phyloP scores from a whole-genome alignment of 1,140 invertebrate species.

The Drosophila nasuta region DNA sequence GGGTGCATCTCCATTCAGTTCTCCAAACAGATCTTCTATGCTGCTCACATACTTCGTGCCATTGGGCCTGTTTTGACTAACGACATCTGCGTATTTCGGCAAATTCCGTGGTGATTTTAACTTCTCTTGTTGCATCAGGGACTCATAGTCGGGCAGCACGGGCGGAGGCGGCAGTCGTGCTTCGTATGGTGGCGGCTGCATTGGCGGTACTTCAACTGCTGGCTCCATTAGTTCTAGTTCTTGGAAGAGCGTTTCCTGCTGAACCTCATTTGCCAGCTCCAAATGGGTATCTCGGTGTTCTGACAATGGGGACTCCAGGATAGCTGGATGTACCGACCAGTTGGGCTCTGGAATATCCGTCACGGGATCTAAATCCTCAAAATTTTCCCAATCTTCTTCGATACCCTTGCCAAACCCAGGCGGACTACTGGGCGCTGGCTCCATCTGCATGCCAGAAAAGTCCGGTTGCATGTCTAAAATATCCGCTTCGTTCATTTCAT shows the following conservation, averaged over 20 bases:
- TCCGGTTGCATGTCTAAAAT: constrained; percentile 62
- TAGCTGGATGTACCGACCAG: constrained; percentile 52
- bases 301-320: constrained; percentile 21
- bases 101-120: constrained; percentile 32
- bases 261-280: constrained; percentile 34
- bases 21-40: constrained; percentile 69
- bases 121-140: constrained; percentile 64
- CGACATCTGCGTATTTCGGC: constrained; percentile 65
- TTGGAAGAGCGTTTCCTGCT: constrained; percentile 49
- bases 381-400: constrained; percentile 82
- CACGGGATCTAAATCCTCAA: constrained; percentile 65
- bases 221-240: constrained; percentile 54
- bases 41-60: constrained; percentile 49
- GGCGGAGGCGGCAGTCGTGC: constrained; percentile 20
- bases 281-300: constrained; percentile 34
- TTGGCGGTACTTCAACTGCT: neutral
- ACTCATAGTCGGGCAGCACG: constrained; percentile 65
- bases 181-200: constrained; percentile 62
- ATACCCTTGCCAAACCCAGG: constrained; percentile 78
- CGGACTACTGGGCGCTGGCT: constrained; percentile 50
- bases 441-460: constrained; percentile 30
- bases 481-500: constrained; percentile 71
- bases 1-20: constrained; percentile 34
- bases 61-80: constrained; percentile 15
- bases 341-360: constrained; percentile 37